Base-by-base conservation (phyloP, 2,888 invertebrate genomes). In the Caenorhabditis virilis region DNA sequence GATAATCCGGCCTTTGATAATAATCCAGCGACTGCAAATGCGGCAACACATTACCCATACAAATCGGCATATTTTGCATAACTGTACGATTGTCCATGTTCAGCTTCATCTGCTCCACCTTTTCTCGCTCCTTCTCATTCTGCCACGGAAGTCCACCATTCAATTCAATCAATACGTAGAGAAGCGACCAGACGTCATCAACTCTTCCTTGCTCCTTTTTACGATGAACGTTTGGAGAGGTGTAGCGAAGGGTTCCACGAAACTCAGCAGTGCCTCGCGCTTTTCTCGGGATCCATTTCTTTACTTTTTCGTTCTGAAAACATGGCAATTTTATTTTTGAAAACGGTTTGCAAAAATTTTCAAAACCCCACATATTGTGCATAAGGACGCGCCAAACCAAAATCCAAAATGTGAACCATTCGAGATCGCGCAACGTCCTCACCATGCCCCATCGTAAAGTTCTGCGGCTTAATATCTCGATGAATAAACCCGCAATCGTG, bases 101-200 rank as follows among this genome's bases (percentile, higher is more conserved):
- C 30, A 66, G 39, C 54, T 78, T 78, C 69, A 66, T 61, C 33
- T 23, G 38, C 39, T 68, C 72, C 27, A 72, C 64, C 23, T 59
- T 52, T 5, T 47, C 60, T 16, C 72, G 66, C n/a, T 75, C 74
- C 43, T 58, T 47, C 11, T 53, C 66, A 13, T 46, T 53, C 54
- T 78, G 78, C 78, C 78, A 78, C 30, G 78, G 78, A 26, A 78
- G 72, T 0, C 76, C 77, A 46, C 76, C 77, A 91, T 91, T 83
- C 92, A 93, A 53, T 53, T 76, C 77, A 52, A 79, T 79, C 42
- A 69, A 46, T 36, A 69, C 67, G 59, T 56, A 73, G 23, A 71
- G 35, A 30, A 67, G 56, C 20, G 72, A 65, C 65, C 66, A 69
- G 2, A 72, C 38, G 25, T 72, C 69, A 38, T 67, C 67, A 33